phyloP scores from a whole-genome alignment of 1,140 invertebrate species.

The Musca domestica region DNA sequence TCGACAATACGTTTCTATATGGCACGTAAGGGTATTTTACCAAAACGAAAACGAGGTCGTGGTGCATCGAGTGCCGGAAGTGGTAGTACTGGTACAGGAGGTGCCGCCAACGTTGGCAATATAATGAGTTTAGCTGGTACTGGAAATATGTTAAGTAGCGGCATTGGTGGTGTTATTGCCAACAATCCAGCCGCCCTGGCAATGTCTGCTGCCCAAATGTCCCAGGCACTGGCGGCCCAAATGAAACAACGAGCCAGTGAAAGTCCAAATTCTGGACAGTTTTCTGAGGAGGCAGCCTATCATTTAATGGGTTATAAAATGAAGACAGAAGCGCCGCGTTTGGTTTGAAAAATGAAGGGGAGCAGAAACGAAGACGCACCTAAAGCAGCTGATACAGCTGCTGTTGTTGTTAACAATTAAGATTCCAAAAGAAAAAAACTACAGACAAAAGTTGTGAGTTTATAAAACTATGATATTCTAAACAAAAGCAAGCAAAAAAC shows the following conservation, averaged over 20 bases:
- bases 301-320: constrained; percentile 17
- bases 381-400: too few species aligned
- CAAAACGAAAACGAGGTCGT: constrained; percentile 69
- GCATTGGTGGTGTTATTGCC: too few species aligned
- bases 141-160: too few species aligned
- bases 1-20: constrained; percentile 82
- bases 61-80: constrained; percentile 47
- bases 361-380: too few species aligned
- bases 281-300: neutral
- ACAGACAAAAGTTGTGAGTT: constrained; percentile 13
- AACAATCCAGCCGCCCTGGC: too few species aligned
- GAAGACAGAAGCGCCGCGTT: neutral
- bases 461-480: constrained; percentile 14
- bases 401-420: too few species aligned
- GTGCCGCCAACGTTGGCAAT: constrained; percentile 22
- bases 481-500: too few species aligned
- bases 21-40: constrained; percentile 76
- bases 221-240: constrained; percentile 9
- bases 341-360: neutral
- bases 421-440: too few species aligned
- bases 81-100: constrained; percentile 46
- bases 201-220: neutral
- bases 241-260: constrained; percentile 3
- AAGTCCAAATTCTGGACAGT: neutral
- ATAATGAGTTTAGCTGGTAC: constrained; percentile 22